These are phyloP conservation scores for Trachelus troglodyta DNA, from an alignment of 2,888 invertebrate species.

Conservation along the genomic window DNA sequence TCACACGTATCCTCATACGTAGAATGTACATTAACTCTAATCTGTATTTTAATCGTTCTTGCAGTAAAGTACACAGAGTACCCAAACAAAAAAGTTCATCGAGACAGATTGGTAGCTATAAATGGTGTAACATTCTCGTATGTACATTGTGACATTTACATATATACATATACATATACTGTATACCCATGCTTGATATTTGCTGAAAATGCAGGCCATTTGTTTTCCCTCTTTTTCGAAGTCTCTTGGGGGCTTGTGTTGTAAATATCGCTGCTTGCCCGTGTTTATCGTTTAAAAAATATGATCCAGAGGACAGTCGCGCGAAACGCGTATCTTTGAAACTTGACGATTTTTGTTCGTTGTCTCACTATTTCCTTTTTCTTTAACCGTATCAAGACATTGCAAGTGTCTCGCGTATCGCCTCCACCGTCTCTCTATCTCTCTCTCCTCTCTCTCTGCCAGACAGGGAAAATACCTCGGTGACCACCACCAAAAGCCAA, in stretches of 20 bases:
- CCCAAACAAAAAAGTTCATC: slow-evolving; percentile 30
- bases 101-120: slow-evolving; percentile 80
- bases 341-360: neutral
- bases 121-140: slow-evolving; percentile 63
- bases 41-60: slow-evolving; percentile 67
- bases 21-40: slow-evolving; percentile 75
- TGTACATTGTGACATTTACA: slow-evolving; percentile 73
- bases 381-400: neutral
- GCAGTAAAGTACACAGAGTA: slow-evolving; percentile 11
- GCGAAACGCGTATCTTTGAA: slow-evolving; percentile 30
- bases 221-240: slow-evolving; percentile 56
- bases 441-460: slow-evolving; percentile 12
- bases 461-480: neutral
- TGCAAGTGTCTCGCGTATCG: neutral
- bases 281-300: slow-evolving; percentile 22
- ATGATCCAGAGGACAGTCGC: neutral
- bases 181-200: slow-evolving; percentile 57
- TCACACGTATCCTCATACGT: slow-evolving; percentile 66
- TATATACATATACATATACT: slow-evolving; percentile 42
- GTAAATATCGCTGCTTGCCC: slow-evolving; percentile 73
- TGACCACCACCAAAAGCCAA: neutral
- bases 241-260: slow-evolving; percentile 68
- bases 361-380: neutral
- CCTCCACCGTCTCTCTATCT: slow-evolving; percentile 39
- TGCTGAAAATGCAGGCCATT: slow-evolving; percentile 54